A percentile compares a stretch with the other conserved stretches of the same genome.
Evolutionary conservation across 2,113 vertebrate species (phyloP).

Genomic region (Pica pica): DNA sequence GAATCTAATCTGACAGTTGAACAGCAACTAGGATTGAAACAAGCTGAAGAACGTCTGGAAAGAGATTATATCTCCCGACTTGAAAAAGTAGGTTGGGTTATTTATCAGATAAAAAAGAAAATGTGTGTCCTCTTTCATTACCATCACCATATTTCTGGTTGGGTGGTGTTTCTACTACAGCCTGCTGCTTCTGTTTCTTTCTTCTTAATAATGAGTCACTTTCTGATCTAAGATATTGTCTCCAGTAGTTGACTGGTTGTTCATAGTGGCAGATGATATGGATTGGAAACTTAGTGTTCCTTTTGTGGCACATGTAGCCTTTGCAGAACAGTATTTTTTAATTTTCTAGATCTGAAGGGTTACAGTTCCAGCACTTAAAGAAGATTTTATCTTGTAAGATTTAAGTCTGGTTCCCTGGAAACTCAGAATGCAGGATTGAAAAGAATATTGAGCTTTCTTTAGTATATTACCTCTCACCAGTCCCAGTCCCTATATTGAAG

Average conservation of each 20-base stretch:
- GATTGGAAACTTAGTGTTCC: background rate
- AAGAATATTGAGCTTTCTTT: background rate
- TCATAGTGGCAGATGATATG: background rate
- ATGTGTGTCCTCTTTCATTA: background rate
- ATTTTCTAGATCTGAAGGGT: background rate
- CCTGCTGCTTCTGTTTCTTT: background rate
- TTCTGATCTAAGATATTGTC: background rate
- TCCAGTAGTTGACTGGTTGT: background rate
- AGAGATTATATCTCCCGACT: constrained; percentile 95
- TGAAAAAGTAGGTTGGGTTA: constrained; percentile 80
- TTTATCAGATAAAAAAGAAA: constrained; percentile 31
- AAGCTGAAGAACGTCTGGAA: constrained; percentile 94
- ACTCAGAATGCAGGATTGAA: background rate
- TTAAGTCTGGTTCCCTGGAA: background rate
- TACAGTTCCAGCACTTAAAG: background rate
- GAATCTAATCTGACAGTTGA: constrained; percentile 82
- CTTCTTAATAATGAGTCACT: background rate
- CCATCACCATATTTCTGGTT: background rate
- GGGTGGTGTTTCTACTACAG: background rate
- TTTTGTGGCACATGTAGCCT: background rate
- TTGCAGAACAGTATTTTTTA: background rate
- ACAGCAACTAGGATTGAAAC: constrained; percentile 93
- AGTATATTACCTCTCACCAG: background rate
- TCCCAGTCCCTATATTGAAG: background rate
- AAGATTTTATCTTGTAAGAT: background rate